Evolutionary conservation across 2,113 vertebrate genomes (phyloP).

Genomic region (Carassius gibelio): DNA sequence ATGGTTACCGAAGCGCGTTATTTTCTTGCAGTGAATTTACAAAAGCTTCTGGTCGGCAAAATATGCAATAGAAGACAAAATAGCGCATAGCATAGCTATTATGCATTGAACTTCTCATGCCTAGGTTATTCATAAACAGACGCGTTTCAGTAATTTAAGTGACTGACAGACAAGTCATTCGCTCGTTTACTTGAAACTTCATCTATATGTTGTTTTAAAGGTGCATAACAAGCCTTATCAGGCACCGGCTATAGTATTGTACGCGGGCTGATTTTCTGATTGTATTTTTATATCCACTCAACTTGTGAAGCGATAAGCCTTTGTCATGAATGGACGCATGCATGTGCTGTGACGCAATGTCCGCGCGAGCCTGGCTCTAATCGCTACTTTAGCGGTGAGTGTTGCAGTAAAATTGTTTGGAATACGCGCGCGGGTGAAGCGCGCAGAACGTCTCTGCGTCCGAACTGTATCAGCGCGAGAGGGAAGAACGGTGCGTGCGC

Average conservation of each 20-base stretch:
- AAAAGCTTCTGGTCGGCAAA: no score
- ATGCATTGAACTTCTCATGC: not conserved
- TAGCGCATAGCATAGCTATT: not conserved
- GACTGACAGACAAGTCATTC: not conserved
- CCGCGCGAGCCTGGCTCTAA: constrained; percentile 28
- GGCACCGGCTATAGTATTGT: not conserved
- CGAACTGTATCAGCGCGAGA: constrained; percentile 20
- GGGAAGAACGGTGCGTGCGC: constrained; percentile 31
- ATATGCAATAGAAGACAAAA: not conserved
- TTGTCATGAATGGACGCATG: constrained; percentile 43
- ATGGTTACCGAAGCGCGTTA: not conserved
- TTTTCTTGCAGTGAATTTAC: not conserved
- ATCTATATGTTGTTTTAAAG: not conserved
- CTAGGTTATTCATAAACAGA: no score
- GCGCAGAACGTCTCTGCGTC: constrained; percentile 36
- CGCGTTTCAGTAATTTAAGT: no score
- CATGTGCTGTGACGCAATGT: constrained; percentile 51
- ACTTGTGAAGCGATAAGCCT: constrained; percentile 26
- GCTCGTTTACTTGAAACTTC: not conserved
- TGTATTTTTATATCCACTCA: not conserved
- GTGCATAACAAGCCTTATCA: not conserved
- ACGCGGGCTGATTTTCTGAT: not conserved
- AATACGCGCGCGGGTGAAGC: constrained; percentile 38
- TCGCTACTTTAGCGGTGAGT: constrained; percentile 23
- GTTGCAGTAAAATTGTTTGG: constrained; percentile 42